phyloP scores from a whole-genome alignment of 2,888 invertebrate genomes.

The Homarus gammarus region DNA sequence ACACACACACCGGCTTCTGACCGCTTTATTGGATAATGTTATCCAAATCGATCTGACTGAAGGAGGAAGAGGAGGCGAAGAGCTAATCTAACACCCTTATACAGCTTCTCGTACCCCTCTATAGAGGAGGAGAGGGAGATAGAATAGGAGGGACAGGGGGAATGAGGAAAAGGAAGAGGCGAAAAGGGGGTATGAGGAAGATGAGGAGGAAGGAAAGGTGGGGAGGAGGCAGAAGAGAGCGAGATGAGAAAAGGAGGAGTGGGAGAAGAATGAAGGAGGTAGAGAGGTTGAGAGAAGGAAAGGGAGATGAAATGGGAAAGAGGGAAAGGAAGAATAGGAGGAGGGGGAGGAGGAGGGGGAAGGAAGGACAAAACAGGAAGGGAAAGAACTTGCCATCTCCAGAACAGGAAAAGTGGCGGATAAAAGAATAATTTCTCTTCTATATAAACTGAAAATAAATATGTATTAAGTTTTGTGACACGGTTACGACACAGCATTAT shows the following conservation, averaged over 20 bases:
- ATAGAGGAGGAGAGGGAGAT: neutral
- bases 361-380: neutral
- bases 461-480: too few relatives aligned
- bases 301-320: neutral
- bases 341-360: neutral
- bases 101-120: too few relatives aligned
- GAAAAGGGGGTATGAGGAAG: neutral
- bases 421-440: too few relatives aligned
- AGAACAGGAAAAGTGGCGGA: too few relatives aligned
- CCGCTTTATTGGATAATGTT: too few relatives aligned
- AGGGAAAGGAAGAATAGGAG: neutral
- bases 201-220: neutral
- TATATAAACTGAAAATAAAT: too few relatives aligned
- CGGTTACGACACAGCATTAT: too few relatives aligned
- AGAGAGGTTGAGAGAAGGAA: too few relatives aligned
- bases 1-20: too few relatives aligned
- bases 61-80: too few relatives aligned
- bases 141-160: neutral
- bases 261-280: neutral
- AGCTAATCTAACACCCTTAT: too few relatives aligned
- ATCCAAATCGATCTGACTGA: too few relatives aligned
- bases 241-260: neutral
- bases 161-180: neutral
- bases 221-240: neutral
- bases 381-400: neutral